Conservation (phyloP, 2,113 vertebrate genomes). For the Rousettus leschenaultii region DNA sequence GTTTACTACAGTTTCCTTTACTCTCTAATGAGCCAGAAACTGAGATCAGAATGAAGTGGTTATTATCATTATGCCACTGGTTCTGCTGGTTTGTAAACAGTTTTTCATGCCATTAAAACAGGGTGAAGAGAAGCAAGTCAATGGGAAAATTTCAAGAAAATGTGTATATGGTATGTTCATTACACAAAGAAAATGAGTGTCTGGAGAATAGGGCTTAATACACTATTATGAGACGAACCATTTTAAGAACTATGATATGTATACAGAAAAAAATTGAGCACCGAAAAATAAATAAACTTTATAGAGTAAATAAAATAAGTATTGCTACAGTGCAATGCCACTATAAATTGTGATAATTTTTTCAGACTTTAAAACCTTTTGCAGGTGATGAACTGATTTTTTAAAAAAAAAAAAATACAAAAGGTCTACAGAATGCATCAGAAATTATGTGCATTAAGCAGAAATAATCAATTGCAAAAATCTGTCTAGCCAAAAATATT, state of each 20-base stretch:
- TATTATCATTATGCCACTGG: neutral
- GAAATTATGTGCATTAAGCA: constrained; percentile 39
- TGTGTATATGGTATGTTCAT: neutral
- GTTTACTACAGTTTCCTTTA: neutral
- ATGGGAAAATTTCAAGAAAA: neutral
- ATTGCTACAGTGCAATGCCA: neutral
- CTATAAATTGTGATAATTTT: constrained; percentile 8
- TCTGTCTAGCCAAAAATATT: neutral
- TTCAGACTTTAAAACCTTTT: neutral
- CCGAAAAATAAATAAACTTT: constrained; percentile 4
- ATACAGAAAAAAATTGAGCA: neutral
- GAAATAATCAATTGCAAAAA: constrained; percentile 46
- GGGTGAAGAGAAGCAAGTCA: neutral
- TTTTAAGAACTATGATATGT: neutral
- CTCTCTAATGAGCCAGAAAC: neutral
- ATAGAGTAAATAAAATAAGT: constrained; percentile 1
- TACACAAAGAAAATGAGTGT: neutral
- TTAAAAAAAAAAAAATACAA: no score
- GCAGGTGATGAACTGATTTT: neutral
- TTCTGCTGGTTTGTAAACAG: neutral
- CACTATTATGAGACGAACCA: neutral
- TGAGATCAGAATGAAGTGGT: neutral
- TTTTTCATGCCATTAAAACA: neutral
- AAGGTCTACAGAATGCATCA: neutral
- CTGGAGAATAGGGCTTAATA: neutral